phyloP scores from a whole-genome alignment of 1,140 invertebrate species.

The Cydia strobilella region DNA sequence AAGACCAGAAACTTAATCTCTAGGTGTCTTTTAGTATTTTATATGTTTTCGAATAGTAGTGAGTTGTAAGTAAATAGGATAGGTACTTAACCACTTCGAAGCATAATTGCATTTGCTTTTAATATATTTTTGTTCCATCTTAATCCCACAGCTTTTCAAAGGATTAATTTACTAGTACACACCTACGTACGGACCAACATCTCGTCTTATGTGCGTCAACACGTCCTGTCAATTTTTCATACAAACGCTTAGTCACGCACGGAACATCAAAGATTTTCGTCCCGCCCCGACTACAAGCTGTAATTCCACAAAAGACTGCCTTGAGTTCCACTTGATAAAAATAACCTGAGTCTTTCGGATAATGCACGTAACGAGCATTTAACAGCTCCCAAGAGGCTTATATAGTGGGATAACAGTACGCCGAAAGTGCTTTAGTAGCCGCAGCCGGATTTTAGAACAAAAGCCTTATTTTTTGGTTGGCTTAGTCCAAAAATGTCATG shows the following conservation, averaged over 20 bases:
- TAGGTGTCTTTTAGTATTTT: too few relatives aligned
- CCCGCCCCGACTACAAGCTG: slow-evolving; percentile 22
- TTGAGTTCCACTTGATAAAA: slow-evolving; percentile 35
- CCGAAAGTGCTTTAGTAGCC: slow-evolving; percentile 12
- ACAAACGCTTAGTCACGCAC: slow-evolving; percentile 40
- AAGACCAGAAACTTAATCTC: too few relatives aligned
- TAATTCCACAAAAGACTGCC: slow-evolving; percentile 38
- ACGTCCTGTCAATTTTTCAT: slow-evolving; percentile 33
- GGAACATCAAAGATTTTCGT: slow-evolving; percentile 40
- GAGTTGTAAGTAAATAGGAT: too few relatives aligned
- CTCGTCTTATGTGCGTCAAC: slow-evolving; percentile 32
- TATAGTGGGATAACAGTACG: slow-evolving; percentile 21
- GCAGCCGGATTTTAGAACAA: slow-evolving; percentile 14
- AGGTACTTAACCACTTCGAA: not conserved
- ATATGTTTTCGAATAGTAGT: too few relatives aligned
- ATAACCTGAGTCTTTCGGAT: slow-evolving; percentile 33
- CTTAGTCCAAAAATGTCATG: slow-evolving; percentile 9
- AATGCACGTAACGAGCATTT: slow-evolving; percentile 34
- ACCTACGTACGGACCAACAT: not conserved
- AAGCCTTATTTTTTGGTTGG: slow-evolving; percentile 5
- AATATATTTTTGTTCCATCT: not conserved
- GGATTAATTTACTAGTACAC: not conserved
- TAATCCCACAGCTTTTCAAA: not conserved
- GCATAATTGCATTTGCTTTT: too few relatives aligned
- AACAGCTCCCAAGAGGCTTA: slow-evolving; percentile 30